Percentiles rank a stretch among this genome's conserved stretches.
Conservation (phyloP, 2,797 vertebrate genomes). For the Sebastolobus altivelis region DNA sequence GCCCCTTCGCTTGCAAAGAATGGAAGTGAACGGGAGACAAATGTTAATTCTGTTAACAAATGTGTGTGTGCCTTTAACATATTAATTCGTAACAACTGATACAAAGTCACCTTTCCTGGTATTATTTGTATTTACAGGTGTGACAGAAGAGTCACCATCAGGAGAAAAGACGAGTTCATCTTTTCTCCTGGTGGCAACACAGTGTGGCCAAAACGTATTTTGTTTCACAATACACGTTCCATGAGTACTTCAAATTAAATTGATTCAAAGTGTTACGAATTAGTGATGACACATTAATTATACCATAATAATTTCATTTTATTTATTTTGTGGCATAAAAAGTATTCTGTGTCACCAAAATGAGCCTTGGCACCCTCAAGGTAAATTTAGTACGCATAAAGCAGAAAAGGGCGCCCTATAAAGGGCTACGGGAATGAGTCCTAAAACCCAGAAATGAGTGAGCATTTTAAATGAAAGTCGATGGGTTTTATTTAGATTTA, state of each 20-base stretch:
- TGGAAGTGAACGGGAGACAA: too few relatives aligned
- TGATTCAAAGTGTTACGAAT: background rate
- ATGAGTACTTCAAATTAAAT: background rate
- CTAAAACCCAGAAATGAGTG: too few relatives aligned
- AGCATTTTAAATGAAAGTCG: too few relatives aligned
- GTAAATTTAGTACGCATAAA: background rate
- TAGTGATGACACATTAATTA: background rate
- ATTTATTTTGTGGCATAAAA: constrained; percentile 29
- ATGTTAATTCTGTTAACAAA: too few relatives aligned
- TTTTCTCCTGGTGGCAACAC: background rate
- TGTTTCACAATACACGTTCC: background rate
- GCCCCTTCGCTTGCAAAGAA: too few relatives aligned
- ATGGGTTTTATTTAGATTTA: too few relatives aligned
- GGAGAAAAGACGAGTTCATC: background rate
- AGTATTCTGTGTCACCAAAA: background rate
- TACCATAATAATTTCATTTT: background rate
- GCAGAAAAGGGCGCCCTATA: background rate
- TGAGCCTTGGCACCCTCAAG: background rate
- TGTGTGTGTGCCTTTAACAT: background rate
- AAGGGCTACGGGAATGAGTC: too few relatives aligned
- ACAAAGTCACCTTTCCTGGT: background rate
- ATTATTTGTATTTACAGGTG: background rate
- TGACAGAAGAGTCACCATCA: background rate
- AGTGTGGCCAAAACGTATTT: background rate
- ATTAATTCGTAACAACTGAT: background rate